Base-by-base conservation (phyloP, 2,797 vertebrate species). In the Carapus acus region DNA sequence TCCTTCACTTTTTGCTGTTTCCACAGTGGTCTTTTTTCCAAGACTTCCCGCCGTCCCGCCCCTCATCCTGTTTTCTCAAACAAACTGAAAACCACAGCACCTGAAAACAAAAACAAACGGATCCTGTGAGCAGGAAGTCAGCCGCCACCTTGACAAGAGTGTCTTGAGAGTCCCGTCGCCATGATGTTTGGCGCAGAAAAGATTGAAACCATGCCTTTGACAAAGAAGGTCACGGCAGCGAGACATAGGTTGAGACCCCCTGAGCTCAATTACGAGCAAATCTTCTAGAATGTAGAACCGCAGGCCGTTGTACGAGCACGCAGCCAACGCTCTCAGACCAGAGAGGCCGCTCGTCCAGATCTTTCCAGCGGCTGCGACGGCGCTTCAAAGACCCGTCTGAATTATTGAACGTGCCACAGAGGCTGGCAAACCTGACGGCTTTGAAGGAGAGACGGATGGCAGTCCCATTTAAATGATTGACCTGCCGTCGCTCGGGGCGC, bases 401-500 rank as follows among this genome's bases (percentile, higher is more conserved):
- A 63, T 75, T 65, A 67, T 55, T 67, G 69, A 80, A 43, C 41
- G 11, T 6, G 34, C 22, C 13, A 17, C 20, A 18, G 47, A 13
- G 3, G 46, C 50, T 31, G 24, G 47, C 64, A 22, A 51, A 23
- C 18, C 52, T 62, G 67, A 37, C 57, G 13, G 12, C 43, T 15
- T 18, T 9, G 8, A 50, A 43, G 36, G 50, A 40, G 31, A 59
- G 63, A 65, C 24, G 43, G 53, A 60, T 52, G 46, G 49, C 3
- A 52, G 48, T 47, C 62, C 45, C 45, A 50, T 70, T 74, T 51
- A 50, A 63, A 64, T 62, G 65, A 71, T 9, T 66, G 67, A 67
- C 52, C 56, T 17, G 1, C 3, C 7, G 24, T 45, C 1, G 44
- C 71, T 58, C 22, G 36, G 7, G 52, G 43, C 41, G 3, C 12